Evolutionary conservation across 2,888 invertebrate species (phyloP), one percentile per base, ranked within the genome.

Genomic region (Rhyacophila evoluta): DNA sequence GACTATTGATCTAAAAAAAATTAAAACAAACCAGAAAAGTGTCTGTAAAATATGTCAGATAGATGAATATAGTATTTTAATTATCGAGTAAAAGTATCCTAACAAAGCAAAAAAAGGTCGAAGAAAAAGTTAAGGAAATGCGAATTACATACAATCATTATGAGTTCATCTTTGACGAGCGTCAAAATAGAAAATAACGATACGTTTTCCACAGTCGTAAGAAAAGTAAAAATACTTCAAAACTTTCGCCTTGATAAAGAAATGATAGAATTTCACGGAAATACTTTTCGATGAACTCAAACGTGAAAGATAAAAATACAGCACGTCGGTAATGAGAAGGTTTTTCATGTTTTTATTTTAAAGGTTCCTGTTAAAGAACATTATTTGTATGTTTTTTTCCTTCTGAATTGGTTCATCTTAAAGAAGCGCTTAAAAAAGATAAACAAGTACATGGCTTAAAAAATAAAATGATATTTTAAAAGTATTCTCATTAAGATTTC

Each of bases 271-370:
- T 69, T 69, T 28, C 19, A 28, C 69, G 69, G 69, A 69, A 69
- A 69, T 29, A 69, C 69, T 69, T 69, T 33, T 69, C 29, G 33
- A 69, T 69, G 69, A 55, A 55, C 41, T 55, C 41, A 55, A 55
- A 55, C 41, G 41, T 55, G 19, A 55, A 55, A 55, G 41, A 55
- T 55, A 55, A 55, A 55, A 55, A 55, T 55, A 12, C 25, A 19
- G 19, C 41, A 55, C 19, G 41, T 19, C 25, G 41, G 41, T 55
- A 55, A 55, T 55, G 41, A 55, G 41, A 55, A 19, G 41, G 25
- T 25, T 55, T 55, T 55, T 12, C 41, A 8, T 55, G 41, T 55
- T 55, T 25, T 55, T 25, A 55, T 55, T 55, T 55, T 55, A 19
- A 55, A 1, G 25, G 25, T 8, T 55, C 19, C 41, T 55, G 15